Base-by-base conservation (phyloP, 1,140 invertebrate species). In the Ceratosolen fusciceps region DNA sequence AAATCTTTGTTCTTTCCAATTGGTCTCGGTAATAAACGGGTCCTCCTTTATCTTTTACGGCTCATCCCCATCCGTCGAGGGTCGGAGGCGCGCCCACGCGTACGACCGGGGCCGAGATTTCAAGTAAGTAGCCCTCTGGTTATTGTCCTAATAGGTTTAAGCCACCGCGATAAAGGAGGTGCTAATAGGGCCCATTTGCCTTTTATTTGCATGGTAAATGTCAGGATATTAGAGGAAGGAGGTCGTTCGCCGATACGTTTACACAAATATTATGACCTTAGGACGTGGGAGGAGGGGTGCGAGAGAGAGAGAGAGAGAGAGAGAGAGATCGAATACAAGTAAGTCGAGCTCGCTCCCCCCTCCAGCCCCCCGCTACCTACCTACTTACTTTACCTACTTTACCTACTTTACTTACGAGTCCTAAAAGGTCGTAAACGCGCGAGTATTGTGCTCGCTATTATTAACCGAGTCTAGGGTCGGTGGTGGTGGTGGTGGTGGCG, bases 201-300 rank as follows among this genome's bases (percentile, higher is more conserved):
- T 86, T 52, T 83, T 83, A 89, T 89, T 89, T 87, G 86, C 88
- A 87, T 86, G 86, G 84, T 74, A 81, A 84, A 86, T 88, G 70
- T 88, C 85, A 83, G 82, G 80, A 87, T 84, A 87, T 88, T 86
- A 85, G 84, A 49, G 31, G 52, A 31, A n/a, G 73, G 83, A 81
- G 82, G 81, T 82, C 83, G 78, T 86, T 81, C 80, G 81, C 79
- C 80, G 77, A 83, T 80, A 83, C 82, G 80, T 84, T 85, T 86
- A 82, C 82, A 77, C 79, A 86, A 88, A 85, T 81, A 84, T 81
- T 83, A 80, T 82, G 80, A 80, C 72, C n/a, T n/a, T n/a, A n/a
- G n/a, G n/a, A n/a, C n/a, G n/a, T n/a, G n/a, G n/a, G n/a, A n/a
- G n/a, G n/a, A n/a, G n/a, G n/a, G n/a, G n/a, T n/a, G n/a, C n/a